Evolutionary conservation across 2,113 vertebrate species (phyloP), one percentile per base, ranked within the genome.

Genomic region (Proteles cristata): DNA sequence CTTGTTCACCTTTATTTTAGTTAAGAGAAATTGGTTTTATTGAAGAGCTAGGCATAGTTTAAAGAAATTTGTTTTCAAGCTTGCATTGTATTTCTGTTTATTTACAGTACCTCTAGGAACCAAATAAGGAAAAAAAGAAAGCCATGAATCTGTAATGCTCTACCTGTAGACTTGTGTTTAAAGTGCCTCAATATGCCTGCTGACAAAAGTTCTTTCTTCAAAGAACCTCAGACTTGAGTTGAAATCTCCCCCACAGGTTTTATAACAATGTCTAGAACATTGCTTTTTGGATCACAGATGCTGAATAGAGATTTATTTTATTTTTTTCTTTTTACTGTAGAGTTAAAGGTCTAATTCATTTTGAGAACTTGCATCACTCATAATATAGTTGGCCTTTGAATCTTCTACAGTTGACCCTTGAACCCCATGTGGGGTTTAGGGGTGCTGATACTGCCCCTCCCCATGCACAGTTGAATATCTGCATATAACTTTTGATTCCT

Each of bases 21-120:
- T 82, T 82, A 61, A 48, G 7, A 97, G 26, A 25, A 79, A 63
- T 94, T 4, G 73, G 48, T 97, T 94, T 94, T 68, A 86, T 66
- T 85, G 19, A 86, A 79, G 39, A 93, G 31, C 16, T 83, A 53
- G 23, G 81, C 35, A 23, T 65, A 15, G 4, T 90, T 96, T 63
- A 74, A 65, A 65, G 48, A 66, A 61, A 48, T 33, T 88, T 80
- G 3, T 91, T 83, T 81, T 35, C 79, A 45, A 82, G 17, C 19
- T 63, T 17, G 71, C 35, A 43, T 88, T 91, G 2, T 86, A 26
- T 68, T 93, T 92, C 26, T 85, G 9, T 76, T 96, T 92, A 77
- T 83, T 91, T 74, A 43, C 86, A 17, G 12, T 93, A 35, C 89
- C 17, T 28, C 25, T 88, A 80, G 48, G 14, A 84, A 83, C 50